These are phyloP conservation scores for Crocodylus rhombifer DNA, from an alignment of 2,797 vertebrate genomes.

Conservation along the genomic window DNA sequence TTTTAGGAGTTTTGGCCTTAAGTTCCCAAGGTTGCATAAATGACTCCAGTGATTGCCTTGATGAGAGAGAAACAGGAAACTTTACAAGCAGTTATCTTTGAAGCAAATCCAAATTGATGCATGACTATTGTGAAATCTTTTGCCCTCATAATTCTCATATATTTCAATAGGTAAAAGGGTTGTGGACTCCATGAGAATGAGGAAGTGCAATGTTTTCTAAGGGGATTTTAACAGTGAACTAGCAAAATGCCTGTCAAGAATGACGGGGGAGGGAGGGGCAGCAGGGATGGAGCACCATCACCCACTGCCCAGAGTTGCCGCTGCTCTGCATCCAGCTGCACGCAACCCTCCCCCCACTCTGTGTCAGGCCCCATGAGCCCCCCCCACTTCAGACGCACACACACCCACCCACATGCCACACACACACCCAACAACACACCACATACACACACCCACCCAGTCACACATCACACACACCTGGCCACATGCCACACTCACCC, in stretches of 20 bases:
- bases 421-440: no score
- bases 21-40: neutral
- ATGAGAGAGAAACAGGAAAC: neutral
- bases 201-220: neutral
- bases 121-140: neutral
- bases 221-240: neutral
- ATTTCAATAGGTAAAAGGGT: neutral
- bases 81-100: neutral
- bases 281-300: no score
- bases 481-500: no score
- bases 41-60: neutral
- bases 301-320: no score
- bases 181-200: neutral
- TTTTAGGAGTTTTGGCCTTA: neutral
- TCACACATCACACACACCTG: no score
- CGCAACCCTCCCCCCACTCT: no score
- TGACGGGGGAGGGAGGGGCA: fast-evolving
- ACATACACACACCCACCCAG: no score
- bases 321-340: no score
- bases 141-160: neutral
- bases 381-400: no score
- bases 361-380: no score
- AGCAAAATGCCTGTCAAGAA: fast-evolving
- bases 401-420: no score
- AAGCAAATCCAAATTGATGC: neutral